phyloP scores from a whole-genome alignment of 2,113 vertebrate species.

The Toxotes jaculatrix region DNA sequence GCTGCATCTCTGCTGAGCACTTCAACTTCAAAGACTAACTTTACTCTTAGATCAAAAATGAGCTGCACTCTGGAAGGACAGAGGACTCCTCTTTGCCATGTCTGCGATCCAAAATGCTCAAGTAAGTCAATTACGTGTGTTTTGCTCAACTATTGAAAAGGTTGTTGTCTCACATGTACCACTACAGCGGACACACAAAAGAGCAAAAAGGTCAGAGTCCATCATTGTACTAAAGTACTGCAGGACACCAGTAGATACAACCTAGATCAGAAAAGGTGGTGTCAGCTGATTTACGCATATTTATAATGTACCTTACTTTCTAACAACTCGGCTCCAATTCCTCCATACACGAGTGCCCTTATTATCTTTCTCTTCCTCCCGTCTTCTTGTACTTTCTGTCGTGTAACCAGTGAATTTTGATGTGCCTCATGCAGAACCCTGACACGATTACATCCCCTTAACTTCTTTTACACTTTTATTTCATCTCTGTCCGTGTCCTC shows the following conservation, averaged over 20 bases:
- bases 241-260: neutral
- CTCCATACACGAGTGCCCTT: conserved; percentile 23
- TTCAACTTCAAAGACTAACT: conserved; percentile 48
- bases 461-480: conserved; percentile 15
- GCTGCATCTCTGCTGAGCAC: conserved; percentile 5
- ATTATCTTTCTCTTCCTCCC: conserved; percentile 5
- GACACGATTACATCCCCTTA: conserved; percentile 25
- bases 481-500: neutral
- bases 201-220: neutral
- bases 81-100: neutral
- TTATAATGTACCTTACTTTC: conserved; percentile 24
- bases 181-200: neutral
- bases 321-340: neutral
- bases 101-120: neutral
- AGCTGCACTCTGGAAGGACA: conserved; percentile 11
- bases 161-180: neutral
- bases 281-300: conserved; percentile 5
- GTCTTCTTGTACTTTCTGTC: neutral
- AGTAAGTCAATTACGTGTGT: neutral
- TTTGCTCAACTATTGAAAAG: neutral
- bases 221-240: conserved; percentile 12
- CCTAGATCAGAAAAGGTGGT: neutral
- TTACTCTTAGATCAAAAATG: conserved; percentile 16
- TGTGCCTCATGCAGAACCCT: conserved; percentile 15
- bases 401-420: conserved; percentile 3